A percentile compares a stretch with the other conserved stretches of the same genome.
phyloP scores from a whole-genome alignment of 2,113 vertebrate species.

The Oryzias curvinotus region DNA sequence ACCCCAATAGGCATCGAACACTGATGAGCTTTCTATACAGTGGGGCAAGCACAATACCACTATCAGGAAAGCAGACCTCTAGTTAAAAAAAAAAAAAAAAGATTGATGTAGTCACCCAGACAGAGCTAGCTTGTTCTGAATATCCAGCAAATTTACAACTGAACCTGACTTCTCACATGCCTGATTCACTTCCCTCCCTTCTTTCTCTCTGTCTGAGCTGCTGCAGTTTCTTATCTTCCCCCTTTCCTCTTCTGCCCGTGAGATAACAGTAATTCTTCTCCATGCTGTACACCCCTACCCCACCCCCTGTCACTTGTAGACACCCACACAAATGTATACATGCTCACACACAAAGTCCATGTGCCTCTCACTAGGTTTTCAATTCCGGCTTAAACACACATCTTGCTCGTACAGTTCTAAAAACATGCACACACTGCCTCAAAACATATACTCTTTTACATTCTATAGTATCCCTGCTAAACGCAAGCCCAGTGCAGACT shows the following conservation, averaged over 20 bases:
- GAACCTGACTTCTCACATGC: slow-evolving; percentile 69
- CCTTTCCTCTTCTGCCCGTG: slow-evolving; percentile 91
- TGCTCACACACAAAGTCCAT: slow-evolving; percentile 31
- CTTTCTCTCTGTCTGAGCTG: slow-evolving; percentile 77
- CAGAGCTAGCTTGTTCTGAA: slow-evolving; percentile 79
- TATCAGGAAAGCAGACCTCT: slow-evolving; percentile 85
- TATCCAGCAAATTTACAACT: slow-evolving; percentile 91
- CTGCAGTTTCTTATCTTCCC: slow-evolving; percentile 91
- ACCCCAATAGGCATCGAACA: slow-evolving; percentile 91
- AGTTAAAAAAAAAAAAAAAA: slow-evolving; percentile 44
- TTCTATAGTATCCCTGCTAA: neutral
- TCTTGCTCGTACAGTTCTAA: slow-evolving; percentile 5
- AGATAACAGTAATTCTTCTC: slow-evolving; percentile 99
- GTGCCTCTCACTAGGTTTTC: slow-evolving; percentile 53
- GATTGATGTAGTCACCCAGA: slow-evolving; percentile 58
- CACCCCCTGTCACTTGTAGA: slow-evolving; percentile 12
- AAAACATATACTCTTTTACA: slow-evolving; percentile 5
- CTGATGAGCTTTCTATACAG: slow-evolving; percentile 97
- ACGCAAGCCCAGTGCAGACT: slow-evolving; percentile 45
- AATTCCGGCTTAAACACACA: slow-evolving; percentile 37
- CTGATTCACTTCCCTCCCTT: slow-evolving; percentile 44
- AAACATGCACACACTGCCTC: slow-evolving; percentile 13
- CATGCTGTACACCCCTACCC: slow-evolving; percentile 78
- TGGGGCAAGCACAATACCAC: slow-evolving; percentile 92
- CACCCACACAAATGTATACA: slow-evolving; percentile 23